Conservation (phyloP, 2,113 vertebrate genomes). For the Mola mola region DNA sequence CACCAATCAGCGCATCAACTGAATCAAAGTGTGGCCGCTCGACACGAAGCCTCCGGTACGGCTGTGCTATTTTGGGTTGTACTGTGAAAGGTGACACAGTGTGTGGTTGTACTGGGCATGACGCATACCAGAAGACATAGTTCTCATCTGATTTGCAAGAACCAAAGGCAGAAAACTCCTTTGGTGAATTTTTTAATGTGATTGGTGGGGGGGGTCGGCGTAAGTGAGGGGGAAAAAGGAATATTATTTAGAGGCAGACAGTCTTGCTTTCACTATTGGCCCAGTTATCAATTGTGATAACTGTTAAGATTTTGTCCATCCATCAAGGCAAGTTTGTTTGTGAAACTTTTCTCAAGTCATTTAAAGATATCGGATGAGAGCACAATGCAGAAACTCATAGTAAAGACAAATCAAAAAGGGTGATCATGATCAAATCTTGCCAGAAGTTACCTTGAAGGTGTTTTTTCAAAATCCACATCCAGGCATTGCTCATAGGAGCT, state of each 20-base stretch:
- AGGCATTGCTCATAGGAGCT: slow-evolving; percentile 93
- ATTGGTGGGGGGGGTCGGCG: neutral
- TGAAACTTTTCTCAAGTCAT: too few species aligned
- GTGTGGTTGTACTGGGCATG: neutral
- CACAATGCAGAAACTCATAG: too few species aligned
- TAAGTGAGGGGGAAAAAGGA: neutral
- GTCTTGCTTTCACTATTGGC: too few species aligned
- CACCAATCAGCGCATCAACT: slow-evolving; percentile 5
- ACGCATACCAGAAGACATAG: neutral
- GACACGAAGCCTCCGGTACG: slow-evolving; percentile 17
- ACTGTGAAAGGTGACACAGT: neutral
- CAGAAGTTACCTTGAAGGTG: slow-evolving; percentile 88
- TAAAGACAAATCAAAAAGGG: too few species aligned
- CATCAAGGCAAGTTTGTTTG: too few species aligned
- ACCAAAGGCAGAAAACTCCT: neutral
- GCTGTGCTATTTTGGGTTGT: slow-evolving; percentile 18
- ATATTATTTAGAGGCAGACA: too few species aligned
- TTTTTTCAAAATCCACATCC: slow-evolving; percentile 97
- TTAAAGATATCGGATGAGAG: too few species aligned
- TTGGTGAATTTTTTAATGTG: neutral
- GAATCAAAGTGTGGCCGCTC: neutral
- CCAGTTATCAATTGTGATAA: too few species aligned
- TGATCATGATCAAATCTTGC: neutral
- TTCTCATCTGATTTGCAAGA: neutral
- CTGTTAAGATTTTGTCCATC: too few species aligned